Evolutionary conservation across 2,888 invertebrate species (phyloP).

Genomic region (Lepidonotus clava): DNA sequence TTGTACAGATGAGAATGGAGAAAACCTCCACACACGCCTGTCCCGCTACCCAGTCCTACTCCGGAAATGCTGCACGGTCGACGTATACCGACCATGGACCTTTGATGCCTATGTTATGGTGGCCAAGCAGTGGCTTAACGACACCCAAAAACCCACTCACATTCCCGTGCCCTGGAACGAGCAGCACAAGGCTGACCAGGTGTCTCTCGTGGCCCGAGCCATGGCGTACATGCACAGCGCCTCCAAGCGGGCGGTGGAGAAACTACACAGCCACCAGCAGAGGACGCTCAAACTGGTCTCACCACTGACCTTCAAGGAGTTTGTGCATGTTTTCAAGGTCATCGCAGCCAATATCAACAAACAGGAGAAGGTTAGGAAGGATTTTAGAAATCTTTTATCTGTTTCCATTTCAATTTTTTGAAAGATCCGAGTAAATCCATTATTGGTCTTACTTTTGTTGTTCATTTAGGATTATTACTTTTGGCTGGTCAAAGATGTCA

Average conservation of each 20-base stretch:
- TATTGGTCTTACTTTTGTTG: no score
- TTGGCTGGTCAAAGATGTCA: no score
- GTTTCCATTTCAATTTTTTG: no score
- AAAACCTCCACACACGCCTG: conserved; percentile 67
- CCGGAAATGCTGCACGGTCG: conserved; percentile 72
- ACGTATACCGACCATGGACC: conserved; percentile 76
- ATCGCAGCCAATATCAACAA: conserved; percentile 73
- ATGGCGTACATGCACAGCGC: conserved; percentile 79
- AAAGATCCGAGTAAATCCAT: no score
- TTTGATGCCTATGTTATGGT: conserved; percentile 72
- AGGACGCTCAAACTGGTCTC: conserved; percentile 74
- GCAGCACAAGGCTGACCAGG: conserved; percentile 69
- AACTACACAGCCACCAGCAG: conserved; percentile 75
- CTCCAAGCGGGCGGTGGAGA: conserved; percentile 72
- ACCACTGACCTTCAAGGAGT: conserved; percentile 77
- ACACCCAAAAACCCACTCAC: conserved; percentile 63
- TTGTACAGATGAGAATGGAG: conserved; percentile 1
- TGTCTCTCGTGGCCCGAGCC: conserved; percentile 71
- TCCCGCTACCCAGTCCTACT: conserved; percentile 71
- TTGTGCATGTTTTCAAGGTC: conserved; percentile 76
- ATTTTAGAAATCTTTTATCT: no score
- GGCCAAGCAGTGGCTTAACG: conserved; percentile 65
- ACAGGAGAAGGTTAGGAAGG: conserved; percentile 73
- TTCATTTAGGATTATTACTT: no score
- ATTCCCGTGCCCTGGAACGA: conserved; percentile 75